These are phyloP conservation scores for Plagodis pulveraria DNA, from an alignment of 2,888 invertebrate species.

Conservation along the genomic window DNA sequence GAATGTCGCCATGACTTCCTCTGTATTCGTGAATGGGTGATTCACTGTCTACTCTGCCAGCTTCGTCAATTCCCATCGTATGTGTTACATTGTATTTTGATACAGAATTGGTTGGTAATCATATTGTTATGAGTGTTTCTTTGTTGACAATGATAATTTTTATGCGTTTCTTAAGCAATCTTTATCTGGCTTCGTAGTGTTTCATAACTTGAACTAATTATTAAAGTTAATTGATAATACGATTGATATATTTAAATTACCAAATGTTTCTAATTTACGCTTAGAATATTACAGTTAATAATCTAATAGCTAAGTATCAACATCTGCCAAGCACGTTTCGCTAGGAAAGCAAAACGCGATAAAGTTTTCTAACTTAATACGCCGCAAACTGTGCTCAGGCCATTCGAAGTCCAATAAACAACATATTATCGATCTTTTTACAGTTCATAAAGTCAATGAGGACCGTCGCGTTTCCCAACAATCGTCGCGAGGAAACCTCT, in stretches of 20 bases:
- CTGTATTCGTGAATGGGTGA: conserved; percentile 50
- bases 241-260: no score
- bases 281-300: neutral
- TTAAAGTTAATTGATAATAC: no score
- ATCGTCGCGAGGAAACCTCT: conserved; percentile 60
- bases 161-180: no score
- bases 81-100: conserved; percentile 29
- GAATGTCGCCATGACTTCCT: conserved; percentile 60
- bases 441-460: conserved; percentile 66
- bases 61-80: conserved; percentile 35
- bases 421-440: conserved; percentile 53
- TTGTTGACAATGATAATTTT: no score
- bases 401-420: conserved; percentile 29
- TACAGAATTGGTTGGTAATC: neutral
- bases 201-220: no score
- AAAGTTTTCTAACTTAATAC: neutral
- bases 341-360: neutral
- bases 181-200: no score
- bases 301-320: neutral
- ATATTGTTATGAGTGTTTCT: neutral
- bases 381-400: neutral
- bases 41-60: conserved; percentile 41
- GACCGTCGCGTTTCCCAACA: conserved; percentile 47
- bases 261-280: neutral
- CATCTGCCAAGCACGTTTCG: neutral